Base-by-base conservation (phyloP, 2,113 vertebrate genomes). In the Pseudopodoces humilis region DNA sequence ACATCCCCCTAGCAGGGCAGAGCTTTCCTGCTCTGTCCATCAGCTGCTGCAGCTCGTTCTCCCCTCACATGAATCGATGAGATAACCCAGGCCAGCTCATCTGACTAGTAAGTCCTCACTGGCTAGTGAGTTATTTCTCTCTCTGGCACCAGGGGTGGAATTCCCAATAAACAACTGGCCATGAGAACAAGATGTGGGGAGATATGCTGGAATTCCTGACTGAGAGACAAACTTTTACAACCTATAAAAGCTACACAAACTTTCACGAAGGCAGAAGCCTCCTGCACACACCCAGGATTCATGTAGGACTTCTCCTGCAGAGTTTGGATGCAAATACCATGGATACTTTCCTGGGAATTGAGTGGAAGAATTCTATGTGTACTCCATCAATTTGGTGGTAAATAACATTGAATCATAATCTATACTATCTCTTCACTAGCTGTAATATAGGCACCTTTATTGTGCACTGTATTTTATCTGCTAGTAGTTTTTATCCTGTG, bases 241-340 rank as follows among this genome's bases (percentile, higher is more conserved):
- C 11, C 21, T 27, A 8, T 27, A 22, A 33, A 44, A 50, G 4
- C 31, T 17, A 35, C 44, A 59, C 44, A 59, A 68, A 68, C 25
- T 43, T 76, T 31, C 16, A 31, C 0, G 0, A 35, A 76, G 44
- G 33, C 37, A 68, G 44, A 76, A 77, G 44, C 7, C 52, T 59
- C 37, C 44, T 43, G 37, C 22, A 15, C 44, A 59, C 31, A 31
- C 7, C 31, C 14, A 59, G 44, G 31, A 50, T 67, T 35, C 0
- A 1, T 25, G 52, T 50, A 49, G 52, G 37, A 43, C 10, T 76
- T 59, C 23, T n/a, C n/a, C n/a, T 3, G 3, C 0, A 0, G 28
- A 64, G 15, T 47, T n/a, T 47, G 15, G 41, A 8, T 0, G 1
- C 17, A 37, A 56, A 47, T 56, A 59, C 44, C 2, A 0, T 58